phyloP scores from a whole-genome alignment of 2,113 vertebrate genomes.

The Dinomys branickii region DNA sequence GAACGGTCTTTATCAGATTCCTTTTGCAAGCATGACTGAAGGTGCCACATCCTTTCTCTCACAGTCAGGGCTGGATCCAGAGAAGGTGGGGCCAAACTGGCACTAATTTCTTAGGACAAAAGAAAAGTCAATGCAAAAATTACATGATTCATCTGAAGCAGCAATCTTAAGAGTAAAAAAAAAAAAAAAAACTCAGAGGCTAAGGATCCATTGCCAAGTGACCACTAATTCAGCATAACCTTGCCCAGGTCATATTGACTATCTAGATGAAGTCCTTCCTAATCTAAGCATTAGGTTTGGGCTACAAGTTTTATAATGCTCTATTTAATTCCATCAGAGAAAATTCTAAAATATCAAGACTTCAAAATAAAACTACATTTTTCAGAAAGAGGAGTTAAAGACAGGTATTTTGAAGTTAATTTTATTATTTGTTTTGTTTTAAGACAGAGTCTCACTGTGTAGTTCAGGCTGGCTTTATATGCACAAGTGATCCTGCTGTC shows the following conservation, averaged over 20 bases:
- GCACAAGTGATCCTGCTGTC: background rate
- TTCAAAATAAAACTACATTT: conserved; percentile 57
- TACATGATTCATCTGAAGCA: conserved; percentile 38
- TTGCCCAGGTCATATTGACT: background rate
- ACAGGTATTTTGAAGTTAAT: background rate
- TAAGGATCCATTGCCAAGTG: background rate
- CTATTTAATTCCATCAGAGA: background rate
- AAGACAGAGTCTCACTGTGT: background rate
- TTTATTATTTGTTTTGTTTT: background rate
- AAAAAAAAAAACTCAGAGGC: background rate
- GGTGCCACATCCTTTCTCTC: conserved; percentile 88
- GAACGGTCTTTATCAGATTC: conserved; percentile 72
- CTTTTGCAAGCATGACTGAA: conserved; percentile 88
- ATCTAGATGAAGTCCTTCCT: background rate
- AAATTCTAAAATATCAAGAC: conserved; percentile 27
- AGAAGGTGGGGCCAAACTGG: conserved; percentile 94
- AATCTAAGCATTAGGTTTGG: conserved; percentile 15
- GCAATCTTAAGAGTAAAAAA: background rate
- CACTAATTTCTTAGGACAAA: conserved; percentile 88
- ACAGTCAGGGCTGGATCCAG: conserved; percentile 91
- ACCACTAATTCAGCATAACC: conserved; percentile 2
- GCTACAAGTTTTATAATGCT: conserved; percentile 11
- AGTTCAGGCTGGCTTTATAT: background rate
- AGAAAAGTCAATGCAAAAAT: conserved; percentile 56
- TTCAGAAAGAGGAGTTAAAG: conserved; percentile 36